Evolutionary conservation across 2,888 invertebrate species (phyloP), one percentile per base, ranked within the genome.

Genomic region (Morpho achilles): DNA sequence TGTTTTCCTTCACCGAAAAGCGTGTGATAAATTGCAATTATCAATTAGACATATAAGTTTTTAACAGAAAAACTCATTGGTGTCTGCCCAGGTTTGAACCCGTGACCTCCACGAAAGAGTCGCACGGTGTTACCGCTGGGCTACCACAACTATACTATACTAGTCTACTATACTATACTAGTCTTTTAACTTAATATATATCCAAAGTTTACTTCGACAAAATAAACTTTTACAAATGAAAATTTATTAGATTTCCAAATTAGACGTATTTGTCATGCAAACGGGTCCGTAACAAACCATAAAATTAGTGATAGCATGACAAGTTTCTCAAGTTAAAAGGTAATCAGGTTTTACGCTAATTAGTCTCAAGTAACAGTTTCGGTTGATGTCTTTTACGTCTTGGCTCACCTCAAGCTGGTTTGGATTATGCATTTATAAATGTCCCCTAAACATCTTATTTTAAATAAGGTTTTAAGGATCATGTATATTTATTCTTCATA

Each of bases 231-330:
- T 32, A 32, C 32, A 3, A 32, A 32, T 32, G 3, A 9, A 43
- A 43, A 3, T 50, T 39, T 50, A 50, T 52, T 53, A n/a, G 2
- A 8, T 40, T 40, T 32, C 10, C 23, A 48, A 22, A 48, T 50
- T 45, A 40, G 45, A 50, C 32, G 47, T 22, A 53, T 53, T 53
- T 23, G 16, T 32, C 43, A 52, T 52, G 39, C 40, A 48, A 58
- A 58, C 44, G 49, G 22, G 9, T 41, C 23, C 46, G 22, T 22
- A 9, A 16, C 16, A n/a, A 49, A 46, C 45, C 43, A 39, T 59
- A 54, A 51, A 54, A 59, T 55, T 59, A 59, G 50, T 50, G 50
- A 51, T 23, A 43, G 54, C 58, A 46, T 47, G 58, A 54, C 54
- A 50, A 54, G 59, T 39, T 51, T 54, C 59, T 22, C 55, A 43